Evolutionary conservation across 2,888 invertebrate genomes (phyloP).

Genomic region (Mactromeris polynyma): DNA sequence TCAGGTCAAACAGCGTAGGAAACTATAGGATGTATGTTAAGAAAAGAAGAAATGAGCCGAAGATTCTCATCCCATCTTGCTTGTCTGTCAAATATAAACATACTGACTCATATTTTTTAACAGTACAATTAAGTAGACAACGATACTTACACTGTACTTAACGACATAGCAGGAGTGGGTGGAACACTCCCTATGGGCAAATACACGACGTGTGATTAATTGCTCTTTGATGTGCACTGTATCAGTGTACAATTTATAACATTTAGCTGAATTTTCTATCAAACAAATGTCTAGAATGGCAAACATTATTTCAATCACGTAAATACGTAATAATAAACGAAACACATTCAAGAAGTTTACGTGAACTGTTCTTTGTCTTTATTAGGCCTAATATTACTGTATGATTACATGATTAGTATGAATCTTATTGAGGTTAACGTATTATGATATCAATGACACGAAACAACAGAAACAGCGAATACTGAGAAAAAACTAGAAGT

Average conservation of each 20-base stretch:
- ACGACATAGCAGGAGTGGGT: constrained; percentile 13
- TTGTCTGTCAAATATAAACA: background rate
- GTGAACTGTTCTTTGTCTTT: no score
- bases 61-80: background rate
- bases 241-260: background rate
- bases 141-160: background rate
- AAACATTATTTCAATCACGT: background rate
- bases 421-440: background rate
- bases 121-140: background rate
- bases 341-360: background rate
- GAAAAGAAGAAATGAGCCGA: background rate
- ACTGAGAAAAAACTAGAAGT: background rate
- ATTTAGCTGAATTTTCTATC: background rate
- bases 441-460: background rate
- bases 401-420: background rate
- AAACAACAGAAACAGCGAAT: background rate
- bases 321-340: background rate
- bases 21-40: no score
- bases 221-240: constrained; percentile 9
- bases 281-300: background rate
- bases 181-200: constrained; percentile 34
- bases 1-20: no score
- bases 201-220: constrained; percentile 23
- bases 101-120: background rate
- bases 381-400: background rate